These are phyloP conservation scores for Tyrophagus putrescentiae DNA, from an alignment of 1,140 invertebrate species.

Conservation along the genomic window DNA sequence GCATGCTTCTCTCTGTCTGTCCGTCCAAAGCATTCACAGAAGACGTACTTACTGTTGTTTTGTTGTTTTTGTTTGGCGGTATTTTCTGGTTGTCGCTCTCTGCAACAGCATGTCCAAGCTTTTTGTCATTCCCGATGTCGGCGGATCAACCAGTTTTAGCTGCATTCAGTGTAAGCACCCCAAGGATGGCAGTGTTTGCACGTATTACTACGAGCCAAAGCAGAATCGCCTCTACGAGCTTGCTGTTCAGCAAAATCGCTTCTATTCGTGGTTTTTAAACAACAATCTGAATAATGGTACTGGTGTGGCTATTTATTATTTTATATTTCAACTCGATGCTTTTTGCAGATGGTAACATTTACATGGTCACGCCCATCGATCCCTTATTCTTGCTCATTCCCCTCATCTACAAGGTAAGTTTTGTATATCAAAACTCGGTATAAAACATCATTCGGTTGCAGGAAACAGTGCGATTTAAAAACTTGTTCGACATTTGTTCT, in stretches of 20 bases:
- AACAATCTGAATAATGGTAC: not conserved
- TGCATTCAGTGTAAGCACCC: not conserved
- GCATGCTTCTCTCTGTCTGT: too few species aligned
- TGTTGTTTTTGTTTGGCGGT: too few species aligned
- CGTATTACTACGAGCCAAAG: not conserved
- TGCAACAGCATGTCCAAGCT: too few species aligned
- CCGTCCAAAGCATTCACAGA: too few species aligned
- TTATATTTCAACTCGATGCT: not conserved
- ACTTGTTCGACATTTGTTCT: conserved; percentile 4
- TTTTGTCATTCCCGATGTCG: not conserved
- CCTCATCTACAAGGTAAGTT: not conserved
- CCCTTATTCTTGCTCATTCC: conserved; percentile 8
- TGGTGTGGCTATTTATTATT: not conserved
- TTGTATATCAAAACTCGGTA: not conserved
- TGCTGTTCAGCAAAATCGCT: not conserved
- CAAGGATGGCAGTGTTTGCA: not conserved
- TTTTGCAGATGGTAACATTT: conserved; percentile 11
- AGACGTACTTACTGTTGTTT: too few species aligned
- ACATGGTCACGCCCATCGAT: conserved; percentile 9
- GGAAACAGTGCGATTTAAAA: not conserved
- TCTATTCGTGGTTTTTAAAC: not conserved
- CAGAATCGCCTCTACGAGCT: not conserved
- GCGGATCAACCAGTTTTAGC: not conserved
- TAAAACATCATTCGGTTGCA: not conserved
- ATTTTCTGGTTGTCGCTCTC: too few species aligned